Evolutionary conservation across 2,888 invertebrate species (phyloP).

Genomic region (Gisinianus flammeolus): DNA sequence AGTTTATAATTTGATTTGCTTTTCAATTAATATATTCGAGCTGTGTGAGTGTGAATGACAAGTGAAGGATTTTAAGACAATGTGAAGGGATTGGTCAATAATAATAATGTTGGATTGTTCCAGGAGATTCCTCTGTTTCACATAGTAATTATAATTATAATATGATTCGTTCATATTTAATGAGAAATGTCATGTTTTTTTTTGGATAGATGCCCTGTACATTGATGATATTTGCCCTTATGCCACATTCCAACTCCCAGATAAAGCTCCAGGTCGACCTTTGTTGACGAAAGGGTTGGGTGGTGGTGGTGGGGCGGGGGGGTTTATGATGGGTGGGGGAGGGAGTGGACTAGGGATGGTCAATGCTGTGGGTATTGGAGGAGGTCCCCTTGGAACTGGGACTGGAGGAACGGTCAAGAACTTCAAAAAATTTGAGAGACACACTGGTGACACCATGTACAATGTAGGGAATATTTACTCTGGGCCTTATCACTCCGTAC

Average conservation of each 20-base stretch:
- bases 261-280: constrained; percentile 65
- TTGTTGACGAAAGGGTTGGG: constrained; percentile 47
- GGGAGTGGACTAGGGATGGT: neutral
- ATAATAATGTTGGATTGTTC: too few relatives aligned
- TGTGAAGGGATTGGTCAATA: too few relatives aligned
- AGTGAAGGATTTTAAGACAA: too few relatives aligned
- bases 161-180: too few relatives aligned
- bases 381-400: constrained; percentile 20
- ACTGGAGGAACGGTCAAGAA: constrained; percentile 19
- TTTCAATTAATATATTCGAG: too few relatives aligned
- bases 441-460: constrained; percentile 78
- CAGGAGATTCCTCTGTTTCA: too few relatives aligned
- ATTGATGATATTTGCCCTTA: constrained; percentile 93
- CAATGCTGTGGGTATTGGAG: neutral
- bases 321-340: neutral
- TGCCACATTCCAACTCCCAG: constrained; percentile 88
- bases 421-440: constrained; percentile 46
- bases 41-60: too few relatives aligned
- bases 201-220: constrained; percentile 64
- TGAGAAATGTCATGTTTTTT: too few relatives aligned
- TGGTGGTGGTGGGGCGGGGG: neutral
- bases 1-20: too few relatives aligned
- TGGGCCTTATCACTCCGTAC: constrained; percentile 83
- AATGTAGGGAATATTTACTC: constrained; percentile 82
- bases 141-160: too few relatives aligned